A percentile compares a stretch with the other conserved stretches of the same genome.
These are phyloP conservation scores for Patella ulyssiponensis DNA, from an alignment of 2,888 invertebrate species.

Conservation along the genomic window DNA sequence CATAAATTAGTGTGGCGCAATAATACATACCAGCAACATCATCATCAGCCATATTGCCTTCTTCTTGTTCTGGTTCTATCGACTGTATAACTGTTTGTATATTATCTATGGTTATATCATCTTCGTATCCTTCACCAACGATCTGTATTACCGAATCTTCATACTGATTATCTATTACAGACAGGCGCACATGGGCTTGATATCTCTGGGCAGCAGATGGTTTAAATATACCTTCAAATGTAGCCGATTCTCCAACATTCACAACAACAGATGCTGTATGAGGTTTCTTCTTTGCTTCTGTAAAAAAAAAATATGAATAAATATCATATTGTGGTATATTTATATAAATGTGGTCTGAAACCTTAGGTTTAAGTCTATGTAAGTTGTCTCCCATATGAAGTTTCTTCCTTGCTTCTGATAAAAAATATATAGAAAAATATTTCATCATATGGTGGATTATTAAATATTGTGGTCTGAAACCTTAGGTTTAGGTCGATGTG, in stretches of 20 bases:
- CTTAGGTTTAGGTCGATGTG: no score
- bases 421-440: no score
- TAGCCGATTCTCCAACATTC: constrained; percentile 62
- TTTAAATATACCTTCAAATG: constrained; percentile 64
- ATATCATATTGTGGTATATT: no score
- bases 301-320: no score
- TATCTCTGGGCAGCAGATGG: constrained; percentile 64
- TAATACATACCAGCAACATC: constrained; percentile 63
- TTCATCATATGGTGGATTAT: no score
- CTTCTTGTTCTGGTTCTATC: constrained; percentile 58
- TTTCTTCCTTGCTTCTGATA: constrained; percentile 41
- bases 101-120: constrained; percentile 74
- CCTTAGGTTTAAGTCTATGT: no score
- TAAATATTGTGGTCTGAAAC: no score
- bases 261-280: constrained; percentile 70
- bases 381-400: constrained; percentile 60
- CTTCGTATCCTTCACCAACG: constrained; percentile 74
- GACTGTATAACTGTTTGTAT: constrained; percentile 67
- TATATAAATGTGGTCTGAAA: no score
- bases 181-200: constrained; percentile 72
- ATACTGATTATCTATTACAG: constrained; percentile 76
- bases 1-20: neutral
- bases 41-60: constrained; percentile 69
- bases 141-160: constrained; percentile 75
- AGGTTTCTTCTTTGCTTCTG: constrained; percentile 52